Evolutionary conservation across 2,797 vertebrate species (phyloP).

Genomic region (Chloroceryle amazona): DNA sequence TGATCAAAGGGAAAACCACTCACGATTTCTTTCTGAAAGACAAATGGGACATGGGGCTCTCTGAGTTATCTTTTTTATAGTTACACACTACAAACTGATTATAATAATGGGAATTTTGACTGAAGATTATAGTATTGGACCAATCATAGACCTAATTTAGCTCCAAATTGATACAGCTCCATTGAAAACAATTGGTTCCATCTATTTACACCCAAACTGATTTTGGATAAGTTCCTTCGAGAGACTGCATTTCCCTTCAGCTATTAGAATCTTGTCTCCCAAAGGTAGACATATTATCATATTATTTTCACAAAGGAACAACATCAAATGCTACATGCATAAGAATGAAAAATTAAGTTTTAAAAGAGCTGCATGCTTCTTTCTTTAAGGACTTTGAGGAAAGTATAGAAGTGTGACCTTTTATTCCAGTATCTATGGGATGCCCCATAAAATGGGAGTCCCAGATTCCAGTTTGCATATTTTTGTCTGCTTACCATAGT

Average conservation of each 20-base stretch:
- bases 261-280: constrained; percentile 45
- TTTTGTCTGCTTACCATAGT: not conserved
- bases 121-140: not conserved
- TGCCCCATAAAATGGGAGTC: not conserved
- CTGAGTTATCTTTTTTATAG: not conserved
- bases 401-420: not conserved
- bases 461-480: not conserved
- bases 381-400: constrained; percentile 32
- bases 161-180: not conserved
- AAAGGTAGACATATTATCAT: constrained; percentile 55
- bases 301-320: constrained; percentile 66
- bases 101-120: not conserved
- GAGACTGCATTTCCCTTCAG: constrained; percentile 43
- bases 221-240: constrained; percentile 14
- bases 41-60: not conserved
- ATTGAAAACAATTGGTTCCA: not conserved
- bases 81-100: not conserved
- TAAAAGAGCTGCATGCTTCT: not conserved
- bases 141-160: not conserved
- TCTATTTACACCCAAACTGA: not conserved
- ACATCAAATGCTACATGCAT: constrained; percentile 62
- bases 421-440: not conserved
- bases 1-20: not conserved
- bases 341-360: constrained; percentile 44
- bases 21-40: not conserved